Base-by-base conservation (phyloP, 2,888 invertebrate genomes). In the Actias luna region DNA sequence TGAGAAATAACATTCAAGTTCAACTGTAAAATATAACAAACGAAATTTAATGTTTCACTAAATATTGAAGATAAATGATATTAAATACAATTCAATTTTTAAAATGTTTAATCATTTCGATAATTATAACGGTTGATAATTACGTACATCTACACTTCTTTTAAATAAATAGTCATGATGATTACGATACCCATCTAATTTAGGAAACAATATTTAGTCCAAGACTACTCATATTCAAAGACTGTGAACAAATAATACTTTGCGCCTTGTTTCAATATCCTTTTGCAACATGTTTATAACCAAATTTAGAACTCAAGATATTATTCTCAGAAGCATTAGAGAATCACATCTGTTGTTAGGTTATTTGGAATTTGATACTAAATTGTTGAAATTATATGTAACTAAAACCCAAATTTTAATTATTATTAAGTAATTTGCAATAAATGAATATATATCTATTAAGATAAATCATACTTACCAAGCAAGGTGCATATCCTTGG, bases 401-500 rank as follows among this genome's bases (percentile, higher is more conserved):
- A n/a, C n/a, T n/a, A n/a, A n/a, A n/a, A n/a, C n/a, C n/a, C n/a
- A n/a, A n/a, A n/a, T n/a, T n/a, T n/a, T n/a, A n/a, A n/a, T n/a
- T n/a, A n/a, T n/a, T n/a, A n/a, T n/a, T n/a, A n/a, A n/a, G n/a
- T n/a, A n/a, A n/a, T n/a, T n/a, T n/a, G n/a, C n/a, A n/a, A n/a
- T n/a, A n/a, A n/a, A n/a, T n/a, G n/a, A n/a, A 33, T 12, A 33
- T 1, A 33, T 33, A 33, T 12, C n/a, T 39, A 42, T 42, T 42
- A 18, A 42, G n/a, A 42, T 25, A 50, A 46, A 5, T 18, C 18
- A 10, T 50, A 50, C 89, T 84, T 80, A 95, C 95, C 95, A 29
- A 94, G 83, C 31, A 86, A 67, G 64, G 87, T 89, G 74, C 95
- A 95, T 5, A 91, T 63, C 16, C 76, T 81, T 1, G 67, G 64